phyloP scores from a whole-genome alignment of 2,113 vertebrate species.

The Morone saxatilis region DNA sequence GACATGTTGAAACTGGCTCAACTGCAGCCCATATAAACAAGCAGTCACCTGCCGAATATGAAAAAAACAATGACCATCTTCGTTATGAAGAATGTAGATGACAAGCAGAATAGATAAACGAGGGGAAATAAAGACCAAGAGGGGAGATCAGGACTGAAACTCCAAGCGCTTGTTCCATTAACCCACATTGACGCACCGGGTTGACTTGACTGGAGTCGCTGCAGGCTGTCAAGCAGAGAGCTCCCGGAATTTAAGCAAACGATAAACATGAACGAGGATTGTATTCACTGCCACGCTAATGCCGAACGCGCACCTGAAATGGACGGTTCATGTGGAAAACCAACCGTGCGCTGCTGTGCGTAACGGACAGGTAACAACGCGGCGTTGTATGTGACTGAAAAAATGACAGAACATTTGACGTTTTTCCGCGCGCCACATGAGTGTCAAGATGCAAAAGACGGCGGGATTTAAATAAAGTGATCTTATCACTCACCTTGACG shows the following conservation, averaged over 20 bases:
- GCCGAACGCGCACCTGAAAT: slow-evolving; percentile 34
- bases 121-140: neutral
- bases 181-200: slow-evolving; percentile 72
- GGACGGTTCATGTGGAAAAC: neutral
- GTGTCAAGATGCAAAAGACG: neutral
- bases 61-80: neutral
- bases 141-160: slow-evolving; percentile 23
- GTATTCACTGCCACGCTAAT: neutral
- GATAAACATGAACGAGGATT: neutral
- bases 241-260: neutral
- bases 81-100: neutral
- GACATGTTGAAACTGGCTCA: slow-evolving; percentile 64
- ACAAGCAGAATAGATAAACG: neutral
- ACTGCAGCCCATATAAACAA: slow-evolving; percentile 28
- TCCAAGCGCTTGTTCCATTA: slow-evolving; percentile 67
- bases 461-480: neutral
- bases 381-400: neutral
- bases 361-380: slow-evolving; percentile 70
- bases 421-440: neutral
- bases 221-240: slow-evolving; percentile 48
- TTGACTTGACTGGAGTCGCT: slow-evolving; percentile 26
- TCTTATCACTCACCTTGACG: slow-evolving; percentile 58
- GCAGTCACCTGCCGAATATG: neutral
- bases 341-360: slow-evolving; percentile 54
- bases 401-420: slow-evolving; percentile 8